Conservation (phyloP, 2,888 invertebrate species). For the Drosophila ochracea region DNA sequence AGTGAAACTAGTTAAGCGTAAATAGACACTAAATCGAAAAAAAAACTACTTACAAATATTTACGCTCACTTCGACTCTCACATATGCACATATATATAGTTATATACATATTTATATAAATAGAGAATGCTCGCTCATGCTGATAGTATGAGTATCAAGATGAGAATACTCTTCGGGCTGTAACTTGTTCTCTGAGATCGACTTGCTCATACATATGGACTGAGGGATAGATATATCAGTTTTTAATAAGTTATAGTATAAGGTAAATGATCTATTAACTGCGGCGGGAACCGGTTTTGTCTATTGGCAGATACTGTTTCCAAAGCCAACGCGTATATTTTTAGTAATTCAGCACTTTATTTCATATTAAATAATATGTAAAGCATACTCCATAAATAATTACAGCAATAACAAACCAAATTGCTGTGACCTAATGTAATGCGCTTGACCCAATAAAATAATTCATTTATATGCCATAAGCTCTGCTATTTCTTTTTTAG, state of each 20-base stretch:
- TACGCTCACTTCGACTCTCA: background rate
- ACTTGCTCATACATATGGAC: too few species aligned
- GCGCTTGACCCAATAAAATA: background rate
- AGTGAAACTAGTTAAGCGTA: too few species aligned
- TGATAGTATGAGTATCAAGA: background rate
- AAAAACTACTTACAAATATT: too few species aligned
- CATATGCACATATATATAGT: background rate
- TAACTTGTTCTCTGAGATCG: too few species aligned
- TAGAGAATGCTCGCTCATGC: background rate
- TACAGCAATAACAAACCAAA: background rate
- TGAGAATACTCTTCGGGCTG: too few species aligned
- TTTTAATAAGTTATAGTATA: background rate
- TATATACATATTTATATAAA: background rate
- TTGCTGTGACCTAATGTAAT: background rate
- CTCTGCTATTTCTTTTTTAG: background rate
- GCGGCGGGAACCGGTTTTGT: background rate
- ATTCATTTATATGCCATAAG: background rate
- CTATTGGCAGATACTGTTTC: background rate
- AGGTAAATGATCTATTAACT: background rate
- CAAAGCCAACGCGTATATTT: background rate
- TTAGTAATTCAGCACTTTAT: background rate
- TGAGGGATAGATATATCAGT: background rate
- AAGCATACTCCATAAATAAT: background rate
- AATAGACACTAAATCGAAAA: too few species aligned
- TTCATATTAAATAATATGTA: background rate